These are phyloP conservation scores for Gymnoscopelus microlampas DNA, from an alignment of 2,797 vertebrate species.

Conservation along the genomic window DNA sequence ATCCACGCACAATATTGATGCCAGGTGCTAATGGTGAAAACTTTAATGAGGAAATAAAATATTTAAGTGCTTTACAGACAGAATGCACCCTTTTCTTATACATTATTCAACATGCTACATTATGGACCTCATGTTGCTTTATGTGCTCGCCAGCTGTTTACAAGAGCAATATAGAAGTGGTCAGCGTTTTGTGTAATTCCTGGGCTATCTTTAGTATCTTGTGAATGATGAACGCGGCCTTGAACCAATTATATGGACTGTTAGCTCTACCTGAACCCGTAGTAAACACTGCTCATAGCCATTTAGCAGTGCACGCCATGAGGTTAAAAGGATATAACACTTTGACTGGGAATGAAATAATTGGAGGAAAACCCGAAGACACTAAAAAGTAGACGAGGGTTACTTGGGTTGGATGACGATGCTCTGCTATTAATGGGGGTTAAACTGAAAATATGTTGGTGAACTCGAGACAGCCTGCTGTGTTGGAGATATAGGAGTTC, in stretches of 20 bases:
- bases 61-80: constrained; percentile 12
- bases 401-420: neutral
- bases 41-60: constrained; percentile 22
- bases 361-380: constrained; percentile 1
- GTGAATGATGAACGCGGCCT: constrained; percentile 62
- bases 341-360: constrained; percentile 33
- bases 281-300: constrained; percentile 39
- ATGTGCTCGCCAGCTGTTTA: constrained; percentile 19
- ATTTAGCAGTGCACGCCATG: constrained; percentile 39
- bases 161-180: constrained; percentile 11
- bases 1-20: constrained; percentile 1
- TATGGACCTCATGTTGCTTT: constrained; percentile 9
- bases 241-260: constrained; percentile 72
- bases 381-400: too few species aligned
- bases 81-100: neutral
- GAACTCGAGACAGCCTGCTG: neutral
- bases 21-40: constrained; percentile 16
- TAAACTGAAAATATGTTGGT: neutral
- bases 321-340: constrained; percentile 49
- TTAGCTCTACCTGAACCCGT: constrained; percentile 63
- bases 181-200: constrained; percentile 22
- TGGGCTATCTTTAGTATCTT: constrained; percentile 34
- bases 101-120: constrained; percentile 4
- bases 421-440: neutral
- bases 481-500: neutral